Conservation (phyloP, 2,888 invertebrate species). For the Tridacna gigas region DNA sequence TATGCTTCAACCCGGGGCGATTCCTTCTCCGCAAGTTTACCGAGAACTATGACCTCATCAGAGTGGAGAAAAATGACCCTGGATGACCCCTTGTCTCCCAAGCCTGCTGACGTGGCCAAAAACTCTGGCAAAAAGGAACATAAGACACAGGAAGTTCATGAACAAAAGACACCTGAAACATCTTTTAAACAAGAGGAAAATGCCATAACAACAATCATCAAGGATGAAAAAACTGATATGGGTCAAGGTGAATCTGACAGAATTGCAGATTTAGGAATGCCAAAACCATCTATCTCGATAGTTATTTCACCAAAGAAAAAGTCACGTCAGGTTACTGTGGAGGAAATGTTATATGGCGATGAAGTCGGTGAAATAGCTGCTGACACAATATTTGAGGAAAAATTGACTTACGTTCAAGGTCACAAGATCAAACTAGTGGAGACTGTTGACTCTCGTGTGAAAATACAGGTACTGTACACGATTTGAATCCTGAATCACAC, state of each 20-base stretch:
- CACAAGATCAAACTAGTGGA: no score
- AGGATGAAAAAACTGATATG: background rate
- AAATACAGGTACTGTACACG: background rate
- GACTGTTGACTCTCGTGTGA: no score
- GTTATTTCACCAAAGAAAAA: constrained; percentile 57
- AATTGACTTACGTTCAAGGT: no score
- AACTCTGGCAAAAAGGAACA: background rate
- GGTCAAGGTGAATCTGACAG: background rate
- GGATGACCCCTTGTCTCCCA: constrained; percentile 42
- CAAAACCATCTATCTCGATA: constrained; percentile 36
- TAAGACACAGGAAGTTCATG: background rate
- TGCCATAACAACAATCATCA: no score
- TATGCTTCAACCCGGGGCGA: constrained; percentile 31
- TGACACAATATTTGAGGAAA: no score
- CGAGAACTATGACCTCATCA: constrained; percentile 50
- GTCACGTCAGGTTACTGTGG: constrained; percentile 44
- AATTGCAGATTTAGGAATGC: background rate
- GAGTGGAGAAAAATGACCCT: constrained; percentile 51
- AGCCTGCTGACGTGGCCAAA: background rate
- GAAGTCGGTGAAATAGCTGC: background rate
- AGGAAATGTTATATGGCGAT: constrained; percentile 62
- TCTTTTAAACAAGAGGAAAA: background rate
- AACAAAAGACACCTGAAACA: background rate
- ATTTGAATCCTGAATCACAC: background rate
- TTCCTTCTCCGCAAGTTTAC: constrained; percentile 58